Percentiles rank a stretch among this genome's conserved stretches.
These are phyloP conservation scores for Cydia strobilella DNA, from an alignment of 1,140 invertebrate genomes.

Conservation along the genomic window DNA sequence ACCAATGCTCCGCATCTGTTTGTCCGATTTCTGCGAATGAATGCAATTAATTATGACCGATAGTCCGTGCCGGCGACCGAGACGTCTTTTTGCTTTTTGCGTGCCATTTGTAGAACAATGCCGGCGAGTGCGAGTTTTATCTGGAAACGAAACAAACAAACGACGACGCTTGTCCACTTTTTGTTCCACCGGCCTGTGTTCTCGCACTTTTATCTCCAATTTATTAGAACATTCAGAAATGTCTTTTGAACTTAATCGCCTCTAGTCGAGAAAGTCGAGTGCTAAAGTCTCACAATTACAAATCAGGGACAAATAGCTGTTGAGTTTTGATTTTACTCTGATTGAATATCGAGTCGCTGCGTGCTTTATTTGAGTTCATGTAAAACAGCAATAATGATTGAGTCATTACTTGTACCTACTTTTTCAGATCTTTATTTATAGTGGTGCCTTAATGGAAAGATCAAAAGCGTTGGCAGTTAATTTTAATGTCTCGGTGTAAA, in stretches of 20 bases:
- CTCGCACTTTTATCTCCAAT: slow-evolving; percentile 45
- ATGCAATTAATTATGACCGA: slow-evolving; percentile 72
- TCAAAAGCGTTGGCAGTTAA: slow-evolving; percentile 75
- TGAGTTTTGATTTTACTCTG: slow-evolving; percentile 35
- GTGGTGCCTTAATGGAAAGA: slow-evolving; percentile 75
- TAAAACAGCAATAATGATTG: slow-evolving; percentile 50
- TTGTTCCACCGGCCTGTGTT: slow-evolving; percentile 45
- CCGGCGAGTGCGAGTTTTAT: slow-evolving; percentile 63
- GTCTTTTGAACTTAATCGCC: slow-evolving; percentile 38
- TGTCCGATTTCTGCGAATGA: slow-evolving; percentile 64
- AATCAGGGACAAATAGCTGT: slow-evolving; percentile 40
- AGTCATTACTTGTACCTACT: slow-evolving; percentile 60
- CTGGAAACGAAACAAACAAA: slow-evolving; percentile 58
- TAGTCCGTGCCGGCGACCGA: slow-evolving; percentile 42
- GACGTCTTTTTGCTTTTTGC: slow-evolving; percentile 65
- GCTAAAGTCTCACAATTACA: slow-evolving; percentile 44
- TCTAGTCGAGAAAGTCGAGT: slow-evolving; percentile 49
- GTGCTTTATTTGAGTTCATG: slow-evolving; percentile 45
- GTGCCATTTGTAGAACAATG: slow-evolving; percentile 71
- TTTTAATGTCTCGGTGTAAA: slow-evolving; percentile 78
- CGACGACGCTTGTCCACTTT: slow-evolving; percentile 53
- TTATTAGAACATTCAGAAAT: slow-evolving; percentile 57
- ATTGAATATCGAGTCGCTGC: slow-evolving; percentile 19
- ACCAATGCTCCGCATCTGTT: slow-evolving; percentile 59
- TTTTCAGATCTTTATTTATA: slow-evolving; percentile 73